phyloP scores from a whole-genome alignment of 2,113 vertebrate genomes.

The Phyllostomus hastatus region DNA sequence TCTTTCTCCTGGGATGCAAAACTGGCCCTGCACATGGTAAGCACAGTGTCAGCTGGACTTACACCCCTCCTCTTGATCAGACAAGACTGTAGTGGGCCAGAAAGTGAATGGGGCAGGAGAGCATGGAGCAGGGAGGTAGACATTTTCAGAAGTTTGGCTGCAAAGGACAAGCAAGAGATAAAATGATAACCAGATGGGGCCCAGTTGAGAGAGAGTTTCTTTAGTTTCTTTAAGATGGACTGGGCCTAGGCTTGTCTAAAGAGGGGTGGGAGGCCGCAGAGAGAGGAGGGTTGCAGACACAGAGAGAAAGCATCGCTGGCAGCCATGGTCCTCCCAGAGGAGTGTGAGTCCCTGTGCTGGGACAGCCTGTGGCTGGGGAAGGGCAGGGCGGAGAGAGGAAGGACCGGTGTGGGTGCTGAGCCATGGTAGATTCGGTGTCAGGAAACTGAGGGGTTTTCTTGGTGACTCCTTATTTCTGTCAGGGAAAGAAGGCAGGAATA shows the following conservation, averaged over 20 bases:
- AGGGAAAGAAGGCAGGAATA: not conserved
- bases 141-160: not conserved
- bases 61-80: not conserved
- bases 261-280: too few species aligned
- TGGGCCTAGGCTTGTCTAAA: not conserved
- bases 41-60: not conserved
- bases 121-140: not conserved
- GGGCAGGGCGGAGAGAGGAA: not conserved
- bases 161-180: not conserved
- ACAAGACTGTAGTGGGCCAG: not conserved
- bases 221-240: not conserved
- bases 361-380: not conserved
- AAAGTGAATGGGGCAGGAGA: not conserved
- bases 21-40: not conserved
- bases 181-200: not conserved
- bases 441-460: not conserved
- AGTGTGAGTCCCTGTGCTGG: fast-evolving
- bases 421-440: not conserved
- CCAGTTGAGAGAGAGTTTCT: not conserved
- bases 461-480: not conserved
- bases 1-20: not conserved
- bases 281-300: not conserved
- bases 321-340: too few species aligned
- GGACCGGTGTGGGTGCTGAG: fast-evolving
- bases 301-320: fast-evolving